Conservation (phyloP, 2,113 vertebrate genomes). For the Gallinago media region DNA sequence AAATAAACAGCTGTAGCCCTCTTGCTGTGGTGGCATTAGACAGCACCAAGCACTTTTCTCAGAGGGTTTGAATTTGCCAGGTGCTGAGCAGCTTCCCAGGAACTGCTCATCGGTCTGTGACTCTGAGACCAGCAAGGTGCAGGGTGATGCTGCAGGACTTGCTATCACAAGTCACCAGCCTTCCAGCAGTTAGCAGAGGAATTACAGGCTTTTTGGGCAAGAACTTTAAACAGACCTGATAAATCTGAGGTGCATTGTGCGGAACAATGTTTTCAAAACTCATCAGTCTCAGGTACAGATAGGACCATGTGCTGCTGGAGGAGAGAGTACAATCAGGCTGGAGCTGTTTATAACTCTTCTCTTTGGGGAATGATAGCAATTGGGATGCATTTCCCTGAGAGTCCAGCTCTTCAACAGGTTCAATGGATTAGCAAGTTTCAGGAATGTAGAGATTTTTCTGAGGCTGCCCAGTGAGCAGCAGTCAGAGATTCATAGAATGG, state of each 20-base stretch:
- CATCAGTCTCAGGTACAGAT: background rate
- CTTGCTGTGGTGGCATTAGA: background rate
- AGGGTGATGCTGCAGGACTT: background rate
- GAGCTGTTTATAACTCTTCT: background rate
- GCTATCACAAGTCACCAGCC: background rate
- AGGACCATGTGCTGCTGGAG: background rate
- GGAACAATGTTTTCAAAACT: background rate
- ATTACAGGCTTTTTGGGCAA: slow-evolving; percentile 7
- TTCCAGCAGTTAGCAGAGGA: slow-evolving; percentile 21
- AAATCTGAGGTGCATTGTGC: background rate
- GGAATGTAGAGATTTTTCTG: background rate
- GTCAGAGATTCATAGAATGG: background rate
- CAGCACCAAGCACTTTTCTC: background rate
- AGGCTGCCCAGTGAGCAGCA: background rate
- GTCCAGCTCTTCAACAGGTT: background rate
- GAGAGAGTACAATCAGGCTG: background rate
- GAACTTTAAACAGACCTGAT: slow-evolving; percentile 2
- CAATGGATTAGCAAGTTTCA: background rate
- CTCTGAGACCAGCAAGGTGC: background rate
- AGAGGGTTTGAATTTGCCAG: background rate
- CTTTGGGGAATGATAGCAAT: background rate
- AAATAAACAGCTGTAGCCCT: background rate
- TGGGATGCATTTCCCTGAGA: accelerated
- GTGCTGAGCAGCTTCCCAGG: background rate
- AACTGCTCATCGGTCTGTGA: background rate